Evolutionary conservation across 2,113 vertebrate species (phyloP).

Genomic region (Rallus limicola): DNA sequence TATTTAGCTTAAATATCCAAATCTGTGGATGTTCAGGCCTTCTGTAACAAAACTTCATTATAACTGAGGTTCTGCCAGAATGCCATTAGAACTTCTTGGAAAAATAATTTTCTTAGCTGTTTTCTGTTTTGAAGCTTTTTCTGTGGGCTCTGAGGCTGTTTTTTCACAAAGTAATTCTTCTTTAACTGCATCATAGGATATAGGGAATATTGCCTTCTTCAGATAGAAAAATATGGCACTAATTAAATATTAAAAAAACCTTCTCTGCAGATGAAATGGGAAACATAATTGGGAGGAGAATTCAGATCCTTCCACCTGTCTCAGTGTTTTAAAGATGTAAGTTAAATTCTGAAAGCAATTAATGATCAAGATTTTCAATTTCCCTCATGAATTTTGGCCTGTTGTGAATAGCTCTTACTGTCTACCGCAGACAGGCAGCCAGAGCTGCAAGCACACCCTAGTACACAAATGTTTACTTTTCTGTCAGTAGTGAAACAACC

Average conservation of each 20-base stretch:
- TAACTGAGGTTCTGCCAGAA: background rate
- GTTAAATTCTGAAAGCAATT: background rate
- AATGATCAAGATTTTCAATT: background rate
- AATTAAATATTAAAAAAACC: background rate
- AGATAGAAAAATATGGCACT: background rate
- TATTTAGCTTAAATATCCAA: background rate
- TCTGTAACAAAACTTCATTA: background rate
- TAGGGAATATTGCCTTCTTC: background rate
- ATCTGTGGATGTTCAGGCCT: background rate
- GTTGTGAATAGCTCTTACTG: slow-evolving; percentile 13
- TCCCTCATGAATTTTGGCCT: background rate
- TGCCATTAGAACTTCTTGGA: background rate
- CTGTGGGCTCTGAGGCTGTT: background rate
- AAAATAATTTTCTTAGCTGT: accelerated
- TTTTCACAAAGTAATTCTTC: background rate
- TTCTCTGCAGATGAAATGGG: background rate
- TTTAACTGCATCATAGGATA: background rate
- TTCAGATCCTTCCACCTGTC: background rate
- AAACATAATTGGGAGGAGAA: background rate
- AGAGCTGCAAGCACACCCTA: background rate
- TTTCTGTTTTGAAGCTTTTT: background rate
- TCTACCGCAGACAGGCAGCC: background rate
- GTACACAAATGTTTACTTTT: slow-evolving; percentile 61
- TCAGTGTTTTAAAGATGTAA: background rate
- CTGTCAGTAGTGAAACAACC: slow-evolving; percentile 38